Evolutionary conservation across 2,113 vertebrate species (phyloP).

Genomic region (Mus pahari): DNA sequence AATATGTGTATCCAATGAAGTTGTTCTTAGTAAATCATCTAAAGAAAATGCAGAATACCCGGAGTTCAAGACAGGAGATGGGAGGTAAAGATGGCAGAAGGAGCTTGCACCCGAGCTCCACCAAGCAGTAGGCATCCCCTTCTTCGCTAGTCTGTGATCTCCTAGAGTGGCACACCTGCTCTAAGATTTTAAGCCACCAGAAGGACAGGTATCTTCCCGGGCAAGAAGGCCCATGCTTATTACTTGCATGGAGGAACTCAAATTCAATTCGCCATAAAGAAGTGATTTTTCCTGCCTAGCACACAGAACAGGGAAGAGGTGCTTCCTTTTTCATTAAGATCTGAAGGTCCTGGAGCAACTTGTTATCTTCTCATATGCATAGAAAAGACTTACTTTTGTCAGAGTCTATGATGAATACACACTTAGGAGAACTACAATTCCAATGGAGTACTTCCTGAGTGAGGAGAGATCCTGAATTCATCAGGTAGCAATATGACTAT

Average conservation of each 20-base stretch:
- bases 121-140: background rate
- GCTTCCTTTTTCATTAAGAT: conserved; percentile 71
- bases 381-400: conserved; percentile 2
- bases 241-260: conserved; percentile 67
- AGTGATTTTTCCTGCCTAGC: conserved; percentile 75
- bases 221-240: conserved; percentile 9
- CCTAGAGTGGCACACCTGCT: background rate
- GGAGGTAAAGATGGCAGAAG: background rate
- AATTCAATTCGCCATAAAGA: conserved; percentile 75
- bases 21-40: background rate
- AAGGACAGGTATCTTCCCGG: background rate
- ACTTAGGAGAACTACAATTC: conserved; percentile 58
- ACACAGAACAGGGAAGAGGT: background rate
- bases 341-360: conserved; percentile 25
- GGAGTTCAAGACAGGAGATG: background rate
- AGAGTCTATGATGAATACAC: background rate
- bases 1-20: conserved; percentile 25
- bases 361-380: background rate
- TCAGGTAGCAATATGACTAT: background rate
- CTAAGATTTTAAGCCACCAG: conserved; percentile 28
- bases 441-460: conserved; percentile 35
- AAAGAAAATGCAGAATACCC: background rate
- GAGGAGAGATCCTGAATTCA: background rate
- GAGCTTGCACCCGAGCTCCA: background rate
- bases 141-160: background rate